Percentiles rank a stretch among this genome's conserved stretches.
Evolutionary conservation across 2,113 vertebrate genomes (phyloP).

Genomic region (Chionomys nivalis): DNA sequence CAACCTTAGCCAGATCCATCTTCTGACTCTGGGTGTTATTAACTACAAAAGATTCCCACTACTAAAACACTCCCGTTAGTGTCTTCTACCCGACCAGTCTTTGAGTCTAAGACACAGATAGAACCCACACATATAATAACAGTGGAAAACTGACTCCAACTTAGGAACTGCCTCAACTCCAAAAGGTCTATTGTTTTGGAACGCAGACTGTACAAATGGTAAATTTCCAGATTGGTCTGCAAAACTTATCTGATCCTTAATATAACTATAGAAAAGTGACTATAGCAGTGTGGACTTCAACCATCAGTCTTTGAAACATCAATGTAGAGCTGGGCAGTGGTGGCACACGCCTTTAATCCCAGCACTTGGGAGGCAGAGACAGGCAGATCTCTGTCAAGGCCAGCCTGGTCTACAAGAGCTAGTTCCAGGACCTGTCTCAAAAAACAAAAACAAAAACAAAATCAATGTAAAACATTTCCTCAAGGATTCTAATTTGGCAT

Average conservation of each 20-base stretch:
- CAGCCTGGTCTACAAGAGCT: no score
- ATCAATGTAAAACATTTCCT: background rate
- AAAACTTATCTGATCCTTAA: slow-evolving; percentile 73
- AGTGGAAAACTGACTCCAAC: slow-evolving; percentile 62
- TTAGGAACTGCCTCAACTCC: slow-evolving; percentile 69
- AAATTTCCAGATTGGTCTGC: slow-evolving; percentile 61
- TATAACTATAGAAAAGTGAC: slow-evolving; percentile 44
- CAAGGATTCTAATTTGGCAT: slow-evolving; percentile 53
- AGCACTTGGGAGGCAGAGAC: no score
- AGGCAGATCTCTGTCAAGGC: no score
- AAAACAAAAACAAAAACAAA: background rate
- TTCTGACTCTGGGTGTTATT: slow-evolving; percentile 43
- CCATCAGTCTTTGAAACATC: slow-evolving; percentile 56
- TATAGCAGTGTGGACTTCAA: slow-evolving; percentile 49
- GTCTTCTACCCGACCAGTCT: slow-evolving; percentile 50
- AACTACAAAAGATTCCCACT: slow-evolving; percentile 43
- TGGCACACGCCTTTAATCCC: no score
- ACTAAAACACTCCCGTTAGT: background rate
- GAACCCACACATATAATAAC: slow-evolving; percentile 64
- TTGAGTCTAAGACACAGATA: slow-evolving; percentile 48
- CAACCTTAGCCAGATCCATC: background rate
- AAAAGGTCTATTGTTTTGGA: slow-evolving; percentile 77
- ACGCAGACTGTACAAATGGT: slow-evolving; percentile 64
- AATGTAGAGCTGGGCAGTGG: no score
- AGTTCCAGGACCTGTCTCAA: no score